Percentiles rank a stretch among this genome's conserved stretches.
Conservation (phyloP, 2,113 vertebrate genomes). For the Thalassarche chlororhynchos region DNA sequence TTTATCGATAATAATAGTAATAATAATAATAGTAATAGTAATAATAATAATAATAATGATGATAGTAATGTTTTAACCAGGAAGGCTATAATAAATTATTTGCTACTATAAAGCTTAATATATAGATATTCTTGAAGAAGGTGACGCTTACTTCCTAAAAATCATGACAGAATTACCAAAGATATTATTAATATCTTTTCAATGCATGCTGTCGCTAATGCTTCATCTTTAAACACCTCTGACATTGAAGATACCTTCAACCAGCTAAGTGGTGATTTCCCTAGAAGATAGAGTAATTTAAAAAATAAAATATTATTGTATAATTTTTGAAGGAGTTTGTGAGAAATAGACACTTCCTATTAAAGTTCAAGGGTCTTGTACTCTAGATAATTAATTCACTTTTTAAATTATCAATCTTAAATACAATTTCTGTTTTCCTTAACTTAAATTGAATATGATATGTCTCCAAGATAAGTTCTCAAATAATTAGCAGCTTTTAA, state of each 20-base stretch:
- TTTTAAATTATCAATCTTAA: background rate
- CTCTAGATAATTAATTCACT: background rate
- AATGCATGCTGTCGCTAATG: fast-evolving
- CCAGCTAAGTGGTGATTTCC: background rate
- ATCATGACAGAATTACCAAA: background rate
- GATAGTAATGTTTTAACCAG: background rate
- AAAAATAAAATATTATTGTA: background rate
- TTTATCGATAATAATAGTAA: too few species aligned
- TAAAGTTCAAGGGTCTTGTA: background rate
- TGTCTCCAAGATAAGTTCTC: background rate
- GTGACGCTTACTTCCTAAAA: background rate
- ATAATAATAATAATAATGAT: background rate
- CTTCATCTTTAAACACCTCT: background rate
- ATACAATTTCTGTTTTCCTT: background rate
- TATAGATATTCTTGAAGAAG: background rate
- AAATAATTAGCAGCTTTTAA: background rate
- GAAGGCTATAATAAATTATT: background rate
- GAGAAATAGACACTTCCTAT: background rate
- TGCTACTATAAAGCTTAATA: background rate
- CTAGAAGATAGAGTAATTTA: background rate
- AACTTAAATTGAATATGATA: background rate
- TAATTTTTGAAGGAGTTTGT: background rate
- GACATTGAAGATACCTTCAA: background rate
- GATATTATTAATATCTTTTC: background rate
- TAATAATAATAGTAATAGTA: background rate